These are phyloP conservation scores for Phoeniculus purpureus DNA, from an alignment of 2,797 vertebrate species.

Conservation along the genomic window DNA sequence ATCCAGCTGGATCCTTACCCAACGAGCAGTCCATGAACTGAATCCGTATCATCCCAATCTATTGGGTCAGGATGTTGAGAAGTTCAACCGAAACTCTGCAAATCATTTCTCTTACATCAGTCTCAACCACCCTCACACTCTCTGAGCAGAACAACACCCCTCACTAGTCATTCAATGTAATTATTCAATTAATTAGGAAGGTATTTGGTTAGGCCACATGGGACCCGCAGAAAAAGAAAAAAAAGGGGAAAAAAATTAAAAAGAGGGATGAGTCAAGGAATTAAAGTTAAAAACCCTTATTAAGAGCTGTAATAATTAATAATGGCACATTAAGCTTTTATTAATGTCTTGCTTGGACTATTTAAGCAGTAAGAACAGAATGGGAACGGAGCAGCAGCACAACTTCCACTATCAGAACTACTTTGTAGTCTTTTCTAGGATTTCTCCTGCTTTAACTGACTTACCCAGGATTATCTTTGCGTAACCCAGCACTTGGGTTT, in stretches of 20 bases:
- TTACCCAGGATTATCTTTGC: neutral
- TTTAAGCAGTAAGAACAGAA: neutral
- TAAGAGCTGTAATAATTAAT: constrained; percentile 24
- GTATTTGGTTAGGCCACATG: constrained; percentile 23
- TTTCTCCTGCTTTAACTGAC: neutral
- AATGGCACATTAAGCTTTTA: neutral
- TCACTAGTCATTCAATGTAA: constrained; percentile 21
- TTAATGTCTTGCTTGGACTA: neutral
- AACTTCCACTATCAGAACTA: neutral
- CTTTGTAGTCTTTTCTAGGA: neutral
- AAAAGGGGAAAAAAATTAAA: neutral
- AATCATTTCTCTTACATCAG: neutral
- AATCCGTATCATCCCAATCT: too few species aligned
- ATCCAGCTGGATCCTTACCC: too few species aligned
- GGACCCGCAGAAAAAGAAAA: neutral
- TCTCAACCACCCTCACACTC: neutral
- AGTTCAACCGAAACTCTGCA: neutral
- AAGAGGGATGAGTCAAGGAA: neutral
- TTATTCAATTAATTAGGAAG: constrained; percentile 67
- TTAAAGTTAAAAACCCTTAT: constrained; percentile 26
- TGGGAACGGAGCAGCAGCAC: neutral
- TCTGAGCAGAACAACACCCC: neutral
- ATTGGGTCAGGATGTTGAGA: neutral
- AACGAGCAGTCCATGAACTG: too few species aligned
- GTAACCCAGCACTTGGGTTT: neutral